Base-by-base conservation (phyloP, 2,888 invertebrate species). In the Cataglyphis altisquamis region DNA sequence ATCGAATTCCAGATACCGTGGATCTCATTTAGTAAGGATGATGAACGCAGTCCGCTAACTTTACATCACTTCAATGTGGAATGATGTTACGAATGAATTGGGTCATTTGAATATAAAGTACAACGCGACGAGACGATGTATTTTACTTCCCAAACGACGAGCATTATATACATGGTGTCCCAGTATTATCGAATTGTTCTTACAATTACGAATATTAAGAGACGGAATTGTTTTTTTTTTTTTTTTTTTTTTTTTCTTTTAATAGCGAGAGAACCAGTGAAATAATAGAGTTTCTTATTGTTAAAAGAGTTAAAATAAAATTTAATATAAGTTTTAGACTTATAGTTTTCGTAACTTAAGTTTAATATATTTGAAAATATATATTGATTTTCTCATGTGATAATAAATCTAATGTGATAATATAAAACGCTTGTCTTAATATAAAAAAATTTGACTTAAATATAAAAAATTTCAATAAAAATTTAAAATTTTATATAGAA, bases 1-100 rank as follows among this genome's bases (percentile, higher is more conserved):
- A 77, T 77, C 77, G 70, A 70, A 77, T 77, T 77, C 77, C 77
- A 77, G 39, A 29, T 77, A 15, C 29, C 55, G 41, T 55, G 21
- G 39, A 77, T 77, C 77, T 77, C 77, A 77, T 77, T 77, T 77
- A 70, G 77, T 77, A 77, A 77, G 41, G 55, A 77, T 68, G 77
- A 77, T 57, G 77, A 77, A 77, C 70, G 55, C 29, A 48, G 77
- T 15, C 15, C 70, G 15, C 55, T 77, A 77, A 77, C 77, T 77
- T 77, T 62, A 68, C 29, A n/a, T 29, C 68, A 29, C 15, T 77
- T 68, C 77, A 39, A 77, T n/a, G 39, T 39, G 25, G 55, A 75
- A 66, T 2, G 12, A 77, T 39, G 52, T 55, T 55, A 39, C 55
- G 52, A n/a, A 29, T 10, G 77, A 77, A 55, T 77, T 29, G 55